Evolutionary conservation across 2,797 vertebrate species (phyloP).

Genomic region (Graptemys geographica): DNA sequence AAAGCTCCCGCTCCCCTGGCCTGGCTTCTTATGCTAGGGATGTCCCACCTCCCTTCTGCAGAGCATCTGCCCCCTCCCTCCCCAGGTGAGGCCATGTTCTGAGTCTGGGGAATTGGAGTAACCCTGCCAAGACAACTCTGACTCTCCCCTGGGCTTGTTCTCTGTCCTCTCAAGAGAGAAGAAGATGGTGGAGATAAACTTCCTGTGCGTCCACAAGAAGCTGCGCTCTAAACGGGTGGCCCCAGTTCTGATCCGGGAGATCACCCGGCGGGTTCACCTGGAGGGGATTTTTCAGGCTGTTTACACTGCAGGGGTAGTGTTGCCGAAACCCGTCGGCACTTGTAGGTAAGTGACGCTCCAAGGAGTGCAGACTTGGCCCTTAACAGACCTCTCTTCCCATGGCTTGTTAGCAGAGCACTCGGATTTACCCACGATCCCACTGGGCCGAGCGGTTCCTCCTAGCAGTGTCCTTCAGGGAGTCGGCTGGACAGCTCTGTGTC

Average conservation of each 20-base stretch:
- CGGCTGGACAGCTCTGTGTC: background rate
- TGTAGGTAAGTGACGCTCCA: constrained; percentile 87
- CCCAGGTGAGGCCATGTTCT: background rate
- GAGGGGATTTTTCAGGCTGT: constrained; percentile 99
- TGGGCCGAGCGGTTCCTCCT: background rate
- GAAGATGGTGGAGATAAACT: constrained; percentile 99
- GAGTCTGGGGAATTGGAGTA: too few species aligned
- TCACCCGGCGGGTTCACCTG: constrained; percentile 95
- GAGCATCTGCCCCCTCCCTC: background rate
- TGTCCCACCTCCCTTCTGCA: background rate
- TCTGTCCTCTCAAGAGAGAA: constrained; percentile 86
- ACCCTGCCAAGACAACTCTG: background rate
- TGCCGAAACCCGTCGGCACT: constrained; percentile 98
- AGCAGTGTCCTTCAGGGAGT: background rate
- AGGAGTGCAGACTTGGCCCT: background rate
- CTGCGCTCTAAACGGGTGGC: constrained; percentile 96
- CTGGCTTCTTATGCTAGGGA: background rate
- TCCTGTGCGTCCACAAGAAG: constrained; percentile 99
- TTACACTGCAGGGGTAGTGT: constrained; percentile 97
- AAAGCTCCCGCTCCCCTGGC: background rate
- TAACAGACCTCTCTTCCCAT: background rate
- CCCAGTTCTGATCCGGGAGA: constrained; percentile 96
- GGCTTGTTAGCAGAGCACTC: accelerated
- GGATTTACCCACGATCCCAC: background rate
- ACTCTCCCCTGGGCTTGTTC: constrained; percentile 22